A percentile compares a stretch with the other conserved stretches of the same genome.
Evolutionary conservation across 2,888 invertebrate genomes (phyloP).

Genomic region (Polydrusus pterygomalis): DNA sequence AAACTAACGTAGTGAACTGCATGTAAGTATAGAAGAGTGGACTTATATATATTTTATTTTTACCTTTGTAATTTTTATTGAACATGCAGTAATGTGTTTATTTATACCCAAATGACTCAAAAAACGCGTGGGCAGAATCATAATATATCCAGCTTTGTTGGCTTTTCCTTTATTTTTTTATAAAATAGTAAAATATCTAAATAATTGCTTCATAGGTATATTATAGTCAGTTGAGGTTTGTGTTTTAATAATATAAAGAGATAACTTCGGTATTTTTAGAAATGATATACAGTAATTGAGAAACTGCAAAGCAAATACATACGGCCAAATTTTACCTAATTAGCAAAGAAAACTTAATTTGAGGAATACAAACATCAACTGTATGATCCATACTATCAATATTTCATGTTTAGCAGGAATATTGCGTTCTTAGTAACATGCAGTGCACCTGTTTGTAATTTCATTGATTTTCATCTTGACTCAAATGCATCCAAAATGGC

Average conservation of each 20-base stretch:
- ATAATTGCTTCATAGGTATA: neutral
- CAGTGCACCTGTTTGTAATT: conserved; percentile 37
- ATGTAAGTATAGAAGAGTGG: conserved; percentile 31
- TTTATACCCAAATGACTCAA: conserved; percentile 48
- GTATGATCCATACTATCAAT: neutral
- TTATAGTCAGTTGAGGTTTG: neutral
- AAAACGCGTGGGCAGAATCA: conserved; percentile 36
- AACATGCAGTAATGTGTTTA: conserved; percentile 32
- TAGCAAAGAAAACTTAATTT: too few relatives aligned
- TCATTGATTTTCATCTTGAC: conserved; percentile 30
- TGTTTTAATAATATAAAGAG: neutral
- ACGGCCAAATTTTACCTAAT: too few relatives aligned
- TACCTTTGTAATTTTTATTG: conserved; percentile 11
- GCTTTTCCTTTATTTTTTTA: conserved; percentile 24
- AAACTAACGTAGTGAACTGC: too few relatives aligned
- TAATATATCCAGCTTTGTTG: conserved; percentile 1
- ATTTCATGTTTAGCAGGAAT: neutral
- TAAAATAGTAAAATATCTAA: neutral
- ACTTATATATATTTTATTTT: neutral
- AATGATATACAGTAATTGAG: neutral
- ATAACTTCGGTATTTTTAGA: neutral
- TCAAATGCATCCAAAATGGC: conserved; percentile 61
- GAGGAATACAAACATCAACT: too few relatives aligned
- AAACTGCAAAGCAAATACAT: neutral
- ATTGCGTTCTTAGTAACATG: neutral